Conservation (phyloP, 2,888 invertebrate species). For the Chloroclystis v-ata region DNA sequence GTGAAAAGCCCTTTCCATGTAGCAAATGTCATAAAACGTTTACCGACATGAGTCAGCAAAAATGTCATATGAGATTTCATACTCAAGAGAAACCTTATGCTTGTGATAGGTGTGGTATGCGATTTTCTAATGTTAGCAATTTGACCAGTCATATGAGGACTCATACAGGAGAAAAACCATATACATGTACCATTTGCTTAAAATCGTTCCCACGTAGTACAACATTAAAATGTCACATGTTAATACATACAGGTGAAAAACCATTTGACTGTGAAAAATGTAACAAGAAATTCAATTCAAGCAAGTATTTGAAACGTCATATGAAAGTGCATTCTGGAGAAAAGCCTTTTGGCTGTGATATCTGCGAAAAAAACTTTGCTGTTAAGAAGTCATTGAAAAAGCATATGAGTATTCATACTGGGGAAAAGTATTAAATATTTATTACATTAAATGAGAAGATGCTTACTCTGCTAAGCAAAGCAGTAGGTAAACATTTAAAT, state of each 20-base stretch:
- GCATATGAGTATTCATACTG: conserved; percentile 16
- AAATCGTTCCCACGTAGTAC: conserved; percentile 20
- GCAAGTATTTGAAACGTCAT: conserved; percentile 18
- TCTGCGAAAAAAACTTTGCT: conserved; percentile 21
- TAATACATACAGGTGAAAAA: conserved; percentile 17
- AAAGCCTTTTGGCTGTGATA: conserved; percentile 17
- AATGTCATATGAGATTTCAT: conserved; percentile 17
- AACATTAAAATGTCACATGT: conserved; percentile 17
- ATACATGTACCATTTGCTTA: conserved; percentile 14
- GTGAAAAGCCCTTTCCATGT: conserved; percentile 18
- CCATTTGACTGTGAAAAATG: conserved; percentile 17
- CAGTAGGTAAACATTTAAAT: too few relatives aligned
- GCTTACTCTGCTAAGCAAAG: too few relatives aligned
- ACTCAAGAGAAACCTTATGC: conserved; percentile 21
- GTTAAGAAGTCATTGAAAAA: conserved; percentile 20
- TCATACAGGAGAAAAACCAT: conserved; percentile 19
- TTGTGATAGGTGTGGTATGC: conserved; percentile 18
- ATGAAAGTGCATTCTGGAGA: conserved; percentile 18
- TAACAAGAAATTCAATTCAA: conserved; percentile 18
- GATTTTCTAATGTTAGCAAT: conserved; percentile 18
- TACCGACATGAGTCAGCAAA: conserved; percentile 16
- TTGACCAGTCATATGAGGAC: conserved; percentile 18
- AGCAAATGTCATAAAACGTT: conserved; percentile 17
- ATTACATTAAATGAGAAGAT: too few relatives aligned
- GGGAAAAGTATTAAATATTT: conserved; percentile 6